A percentile compares a stretch with the other conserved stretches of the same genome.
These are phyloP conservation scores for Synanceia verrucosa DNA, from an alignment of 2,797 vertebrate genomes.

Conservation along the genomic window DNA sequence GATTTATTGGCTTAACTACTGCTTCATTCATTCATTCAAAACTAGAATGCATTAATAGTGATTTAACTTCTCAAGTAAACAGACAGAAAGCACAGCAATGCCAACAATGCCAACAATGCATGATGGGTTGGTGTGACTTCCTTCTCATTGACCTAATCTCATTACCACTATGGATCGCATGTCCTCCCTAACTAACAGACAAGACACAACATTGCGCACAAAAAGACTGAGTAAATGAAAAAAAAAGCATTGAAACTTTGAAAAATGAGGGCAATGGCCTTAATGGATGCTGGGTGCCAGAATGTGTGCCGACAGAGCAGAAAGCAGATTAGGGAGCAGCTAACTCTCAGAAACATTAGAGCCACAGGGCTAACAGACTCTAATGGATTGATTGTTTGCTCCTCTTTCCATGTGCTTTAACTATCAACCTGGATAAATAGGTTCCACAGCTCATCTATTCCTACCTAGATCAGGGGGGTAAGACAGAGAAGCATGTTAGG, in stretches of 20 bases:
- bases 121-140: constrained; percentile 43
- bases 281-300: constrained; percentile 85
- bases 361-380: constrained; percentile 77
- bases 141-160: constrained; percentile 51
- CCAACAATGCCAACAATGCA: constrained; percentile 19
- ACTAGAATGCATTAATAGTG: background rate
- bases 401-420: constrained; percentile 70
- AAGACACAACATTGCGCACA: constrained; percentile 36
- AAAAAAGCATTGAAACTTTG: constrained; percentile 20
- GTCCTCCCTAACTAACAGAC: constrained; percentile 45
- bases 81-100: background rate
- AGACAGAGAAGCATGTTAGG: constrained; percentile 59
- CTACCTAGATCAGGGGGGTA: constrained; percentile 44
- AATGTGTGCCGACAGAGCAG: constrained; percentile 85
- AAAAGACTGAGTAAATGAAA: constrained; percentile 37
- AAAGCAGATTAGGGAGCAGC: constrained; percentile 86
- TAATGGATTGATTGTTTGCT: constrained; percentile 67
- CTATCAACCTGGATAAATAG: constrained; percentile 72
- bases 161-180: constrained; percentile 56
- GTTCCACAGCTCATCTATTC: constrained; percentile 59
- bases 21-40: background rate
- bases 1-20: background rate
- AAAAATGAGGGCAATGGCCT: constrained; percentile 37
- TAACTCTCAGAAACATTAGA: constrained; percentile 82
- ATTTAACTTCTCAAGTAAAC: background rate